A percentile compares a stretch with the other conserved stretches of the same genome.
phyloP scores from a whole-genome alignment of 2,113 vertebrate species.

The Numenius arquata region DNA sequence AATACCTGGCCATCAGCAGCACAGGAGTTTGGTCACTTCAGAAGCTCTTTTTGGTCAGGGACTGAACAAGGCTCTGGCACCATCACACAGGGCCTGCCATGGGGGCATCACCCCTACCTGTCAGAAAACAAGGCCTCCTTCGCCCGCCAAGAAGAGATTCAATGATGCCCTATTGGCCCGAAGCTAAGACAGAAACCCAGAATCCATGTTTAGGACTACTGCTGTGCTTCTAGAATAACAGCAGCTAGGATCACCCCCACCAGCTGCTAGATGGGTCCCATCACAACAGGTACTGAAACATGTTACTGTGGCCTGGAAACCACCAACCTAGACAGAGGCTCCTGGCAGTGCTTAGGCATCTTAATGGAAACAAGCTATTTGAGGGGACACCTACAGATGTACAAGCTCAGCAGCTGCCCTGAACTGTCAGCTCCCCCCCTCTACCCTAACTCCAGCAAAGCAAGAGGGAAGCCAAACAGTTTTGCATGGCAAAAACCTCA shows the following conservation, averaged over 20 bases:
- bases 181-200: not conserved
- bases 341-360: not conserved
- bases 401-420: not conserved
- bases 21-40: not conserved
- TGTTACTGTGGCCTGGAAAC: not conserved
- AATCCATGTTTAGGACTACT: not conserved
- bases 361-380: fast-evolving
- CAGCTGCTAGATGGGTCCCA: not conserved
- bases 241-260: not conserved
- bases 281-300: not conserved
- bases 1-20: not conserved
- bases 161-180: not conserved
- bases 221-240: not conserved
- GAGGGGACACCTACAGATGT: not conserved
- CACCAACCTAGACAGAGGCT: not conserved
- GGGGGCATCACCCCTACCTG: too few species aligned
- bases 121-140: not conserved
- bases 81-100: not conserved
- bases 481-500: not conserved
- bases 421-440: not conserved
- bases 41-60: not conserved
- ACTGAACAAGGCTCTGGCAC: not conserved
- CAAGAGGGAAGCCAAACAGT: not conserved
- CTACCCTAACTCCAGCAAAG: not conserved
- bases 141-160: not conserved